These are phyloP conservation scores for Typhlichthys eigenmanni DNA, from an alignment of 2,797 vertebrate genomes.

Conservation along the genomic window DNA sequence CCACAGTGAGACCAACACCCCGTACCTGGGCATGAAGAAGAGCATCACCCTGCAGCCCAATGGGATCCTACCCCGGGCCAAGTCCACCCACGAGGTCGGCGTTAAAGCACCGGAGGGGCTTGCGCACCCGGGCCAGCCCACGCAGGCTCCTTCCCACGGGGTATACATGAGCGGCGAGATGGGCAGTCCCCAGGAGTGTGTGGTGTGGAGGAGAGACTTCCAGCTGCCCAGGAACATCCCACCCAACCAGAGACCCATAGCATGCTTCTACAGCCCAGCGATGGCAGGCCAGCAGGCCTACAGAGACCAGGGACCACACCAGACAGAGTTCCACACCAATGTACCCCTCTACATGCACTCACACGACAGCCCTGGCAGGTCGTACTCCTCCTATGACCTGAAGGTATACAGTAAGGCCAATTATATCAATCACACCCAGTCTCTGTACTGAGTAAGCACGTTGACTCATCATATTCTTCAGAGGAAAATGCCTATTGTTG, in stretches of 20 bases:
- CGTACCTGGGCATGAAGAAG: conserved; percentile 82
- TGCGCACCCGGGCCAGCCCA: conserved; percentile 59
- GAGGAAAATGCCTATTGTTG: not conserved
- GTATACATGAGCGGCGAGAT: conserved; percentile 63
- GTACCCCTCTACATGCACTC: conserved; percentile 84
- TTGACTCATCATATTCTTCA: conserved; percentile 40
- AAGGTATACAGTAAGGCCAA: conserved; percentile 78
- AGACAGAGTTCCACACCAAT: conserved; percentile 72
- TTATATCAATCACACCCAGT: conserved; percentile 11
- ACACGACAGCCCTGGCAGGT: conserved; percentile 83
- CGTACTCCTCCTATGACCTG: conserved; percentile 82
- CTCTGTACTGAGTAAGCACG: conserved; percentile 15
- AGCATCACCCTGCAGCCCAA: conserved; percentile 84
- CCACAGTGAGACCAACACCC: conserved; percentile 85
- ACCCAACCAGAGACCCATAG: conserved; percentile 82
- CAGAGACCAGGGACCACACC: conserved; percentile 61
- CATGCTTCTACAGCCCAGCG: conserved; percentile 81
- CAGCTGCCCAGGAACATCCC: conserved; percentile 68
- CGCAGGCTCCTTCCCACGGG: conserved; percentile 64
- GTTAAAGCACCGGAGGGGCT: conserved; percentile 73
- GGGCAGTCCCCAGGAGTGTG: conserved; percentile 73
- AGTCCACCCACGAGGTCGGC: conserved; percentile 85
- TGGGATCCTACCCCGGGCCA: conserved; percentile 84
- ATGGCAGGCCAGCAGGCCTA: conserved; percentile 66
- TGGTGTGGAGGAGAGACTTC: conserved; percentile 78